Percentiles rank a stretch among this genome's conserved stretches.
Conservation (phyloP, 2,888 invertebrate genomes). For the Tinea pellionella region DNA sequence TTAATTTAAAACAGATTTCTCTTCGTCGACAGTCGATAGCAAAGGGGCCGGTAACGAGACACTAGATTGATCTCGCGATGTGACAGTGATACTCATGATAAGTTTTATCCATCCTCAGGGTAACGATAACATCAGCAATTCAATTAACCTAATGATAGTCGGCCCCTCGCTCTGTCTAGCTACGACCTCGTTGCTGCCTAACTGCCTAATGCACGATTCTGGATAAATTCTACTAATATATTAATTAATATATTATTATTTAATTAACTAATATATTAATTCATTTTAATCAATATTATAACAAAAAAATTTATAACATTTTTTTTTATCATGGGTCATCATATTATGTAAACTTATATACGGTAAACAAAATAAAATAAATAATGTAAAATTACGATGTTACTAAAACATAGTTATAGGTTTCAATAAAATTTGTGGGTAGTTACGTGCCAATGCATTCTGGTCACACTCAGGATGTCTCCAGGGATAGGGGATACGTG, state of each 20-base stretch:
- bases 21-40: conserved; percentile 7
- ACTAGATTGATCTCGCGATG: conserved; percentile 42
- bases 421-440: neutral
- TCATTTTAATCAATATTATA: no score
- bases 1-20: conserved; percentile 4
- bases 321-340: no score
- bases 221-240: neutral
- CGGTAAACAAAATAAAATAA: no score
- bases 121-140: conserved; percentile 16
- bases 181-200: conserved; percentile 1
- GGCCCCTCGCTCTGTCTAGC: conserved; percentile 2
- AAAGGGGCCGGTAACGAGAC: conserved; percentile 31
- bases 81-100: conserved; percentile 47
- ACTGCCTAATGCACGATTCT: conserved; percentile 8
- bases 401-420: no score
- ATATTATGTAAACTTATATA: no score
- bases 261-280: neutral
- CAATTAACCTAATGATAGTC: conserved; percentile 17
- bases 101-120: conserved; percentile 31
- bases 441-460: conserved; percentile 19
- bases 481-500: conserved; percentile 27
- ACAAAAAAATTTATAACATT: no score
- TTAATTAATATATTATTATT: neutral
- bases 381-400: no score
- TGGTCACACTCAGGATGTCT: conserved; percentile 28